Evolutionary conservation across 2,888 invertebrate species (phyloP), one percentile per base, ranked within the genome.

Genomic region (Latrodectus hesperus): DNA sequence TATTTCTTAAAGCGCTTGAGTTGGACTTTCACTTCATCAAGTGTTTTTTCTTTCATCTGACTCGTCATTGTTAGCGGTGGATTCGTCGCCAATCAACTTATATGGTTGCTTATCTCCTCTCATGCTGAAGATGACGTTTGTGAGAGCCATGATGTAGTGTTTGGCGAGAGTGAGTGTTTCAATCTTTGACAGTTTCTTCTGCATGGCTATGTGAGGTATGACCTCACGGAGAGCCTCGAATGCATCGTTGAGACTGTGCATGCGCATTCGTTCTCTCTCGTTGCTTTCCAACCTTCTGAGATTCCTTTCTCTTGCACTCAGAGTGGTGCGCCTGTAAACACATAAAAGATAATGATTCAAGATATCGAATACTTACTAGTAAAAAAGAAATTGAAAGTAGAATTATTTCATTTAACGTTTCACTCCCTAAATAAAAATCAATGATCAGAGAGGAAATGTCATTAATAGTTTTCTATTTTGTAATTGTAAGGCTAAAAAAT

Each of bases 201-300:
- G 92, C 82, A 92, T 90, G 75, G 91, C 91, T 60, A 92, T 91
- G 88, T 92, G 81, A 38, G 97, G 97, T 90, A 97, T 96, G 4
- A 97, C 97, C 91, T 96, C 95, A 53, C 96, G 94, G 77, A 97
- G 93, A 91, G 96, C 96, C 94, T 96, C 96, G 92, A 97, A 97
- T 17, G 97, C 97, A 91, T 97, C 96, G 92, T 97, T 97, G 84
- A 97, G 94, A 79, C 96, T 96, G 92, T 97, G 97, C 97, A 97
- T 97, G 91, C 97, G 94, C 95, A 96, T 96, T 85, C 97, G 94
- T 93, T 97, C 97, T 79, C 97, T 93, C 92, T 97, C 97, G 92
- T 97, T 97, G 92, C 97, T 97, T 93, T 97, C 97, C 78, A 97
- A 94, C 84, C 97, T 94, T 76, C 97, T 94, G 88, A 96, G 93